Percentiles rank a stretch among this genome's conserved stretches.
These are phyloP conservation scores for Synergus laeviventris DNA, from an alignment of 2,888 invertebrate genomes.

Conservation along the genomic window DNA sequence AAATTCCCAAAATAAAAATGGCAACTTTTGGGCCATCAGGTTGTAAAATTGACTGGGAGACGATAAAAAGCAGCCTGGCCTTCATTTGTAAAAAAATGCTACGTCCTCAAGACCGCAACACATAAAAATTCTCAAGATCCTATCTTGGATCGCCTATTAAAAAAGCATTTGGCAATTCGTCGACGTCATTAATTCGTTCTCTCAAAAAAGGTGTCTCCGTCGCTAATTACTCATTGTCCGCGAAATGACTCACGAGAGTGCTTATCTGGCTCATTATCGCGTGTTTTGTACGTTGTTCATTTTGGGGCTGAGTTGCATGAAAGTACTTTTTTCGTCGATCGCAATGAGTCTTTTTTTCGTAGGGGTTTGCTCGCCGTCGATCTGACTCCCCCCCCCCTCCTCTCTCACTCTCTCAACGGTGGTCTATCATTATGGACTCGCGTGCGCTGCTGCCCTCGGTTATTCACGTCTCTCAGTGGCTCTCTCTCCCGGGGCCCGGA, in stretches of 20 bases:
- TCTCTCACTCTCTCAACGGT: constrained; percentile 43
- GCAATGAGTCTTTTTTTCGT: constrained; percentile 35
- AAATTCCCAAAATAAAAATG: background rate
- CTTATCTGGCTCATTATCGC: constrained; percentile 37
- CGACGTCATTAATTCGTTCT: constrained; percentile 40
- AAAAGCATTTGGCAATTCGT: constrained; percentile 39
- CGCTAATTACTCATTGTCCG: constrained; percentile 40
- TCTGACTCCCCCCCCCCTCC: background rate
- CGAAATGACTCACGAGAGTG: constrained; percentile 39
- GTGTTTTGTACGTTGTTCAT: constrained; percentile 40
- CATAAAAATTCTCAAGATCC: constrained; percentile 28
- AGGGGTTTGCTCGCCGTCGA: constrained; percentile 3
- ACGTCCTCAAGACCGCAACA: constrained; percentile 30
- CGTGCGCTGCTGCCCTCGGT: constrained; percentile 61
- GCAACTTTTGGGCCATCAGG: background rate
- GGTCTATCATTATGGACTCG: constrained; percentile 60
- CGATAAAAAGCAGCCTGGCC: constrained; percentile 36
- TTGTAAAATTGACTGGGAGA: background rate
- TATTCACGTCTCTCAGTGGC: constrained; percentile 56
- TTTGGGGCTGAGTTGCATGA: constrained; percentile 38
- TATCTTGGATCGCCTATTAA: constrained; percentile 37
- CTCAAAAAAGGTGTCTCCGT: constrained; percentile 39
- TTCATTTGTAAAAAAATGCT: constrained; percentile 21
- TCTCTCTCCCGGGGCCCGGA: constrained; percentile 43
- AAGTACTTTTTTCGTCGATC: constrained; percentile 35